These are phyloP conservation scores for Diarsia mendica DNA, from an alignment of 2,888 invertebrate genomes.

Conservation along the genomic window DNA sequence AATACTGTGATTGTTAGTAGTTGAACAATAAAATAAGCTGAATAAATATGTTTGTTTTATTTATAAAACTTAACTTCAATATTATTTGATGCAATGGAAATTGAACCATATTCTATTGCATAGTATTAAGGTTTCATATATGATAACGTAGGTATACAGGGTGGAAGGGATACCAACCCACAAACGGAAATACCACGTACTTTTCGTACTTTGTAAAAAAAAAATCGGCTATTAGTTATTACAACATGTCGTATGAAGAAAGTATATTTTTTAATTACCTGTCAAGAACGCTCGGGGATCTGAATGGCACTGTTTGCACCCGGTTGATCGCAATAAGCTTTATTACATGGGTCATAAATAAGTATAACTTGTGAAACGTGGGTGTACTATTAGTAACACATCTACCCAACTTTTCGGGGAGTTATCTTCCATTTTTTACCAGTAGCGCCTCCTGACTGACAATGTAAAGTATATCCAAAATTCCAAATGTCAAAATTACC, in stretches of 20 bases:
- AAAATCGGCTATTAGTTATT: too few species aligned
- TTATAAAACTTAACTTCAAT: not conserved
- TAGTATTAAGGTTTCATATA: not conserved
- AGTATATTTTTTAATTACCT: too few species aligned
- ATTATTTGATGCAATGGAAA: not conserved
- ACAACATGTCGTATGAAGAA: too few species aligned
- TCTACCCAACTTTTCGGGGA: not conserved
- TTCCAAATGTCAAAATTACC: not conserved
- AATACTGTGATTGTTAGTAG: conserved; percentile 85
- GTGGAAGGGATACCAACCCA: too few species aligned
- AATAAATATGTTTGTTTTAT: conserved; percentile 60
- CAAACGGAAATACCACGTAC: too few species aligned
- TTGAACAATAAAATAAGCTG: conserved; percentile 80
- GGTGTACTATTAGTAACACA: not conserved
- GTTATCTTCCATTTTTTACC: not conserved
- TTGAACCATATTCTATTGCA: not conserved
- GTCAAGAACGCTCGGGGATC: too few species aligned
- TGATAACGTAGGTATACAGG: too few species aligned
- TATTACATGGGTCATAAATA: not conserved
- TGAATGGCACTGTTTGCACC: too few species aligned
- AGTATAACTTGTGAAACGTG: not conserved
- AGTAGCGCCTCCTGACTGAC: not conserved
- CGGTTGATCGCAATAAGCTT: not conserved
- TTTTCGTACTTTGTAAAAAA: too few species aligned
- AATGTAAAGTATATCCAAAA: not conserved